Evolutionary conservation across 2,113 vertebrate genomes (phyloP).

Genomic region (Coryphaenoides rupestris): DNA sequence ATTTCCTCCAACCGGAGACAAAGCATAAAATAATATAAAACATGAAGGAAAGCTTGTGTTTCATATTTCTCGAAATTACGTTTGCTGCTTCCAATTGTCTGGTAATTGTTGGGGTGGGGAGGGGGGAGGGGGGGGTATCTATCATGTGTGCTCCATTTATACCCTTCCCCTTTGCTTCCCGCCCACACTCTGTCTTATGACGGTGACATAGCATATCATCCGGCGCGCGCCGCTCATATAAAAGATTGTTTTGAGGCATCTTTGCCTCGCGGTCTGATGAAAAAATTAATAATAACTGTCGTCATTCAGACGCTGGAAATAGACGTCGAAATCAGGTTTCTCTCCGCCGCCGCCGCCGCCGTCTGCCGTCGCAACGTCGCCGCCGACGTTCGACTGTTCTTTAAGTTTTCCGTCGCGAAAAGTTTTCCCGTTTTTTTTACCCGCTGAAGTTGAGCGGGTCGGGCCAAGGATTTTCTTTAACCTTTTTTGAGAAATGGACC

Average conservation of each 20-base stretch:
- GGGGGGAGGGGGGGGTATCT: no score
- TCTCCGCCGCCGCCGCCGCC: no score
- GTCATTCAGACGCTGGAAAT: no score
- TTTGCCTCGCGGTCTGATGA: conserved; percentile 8
- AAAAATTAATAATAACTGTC: neutral
- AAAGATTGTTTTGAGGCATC: conserved; percentile 11
- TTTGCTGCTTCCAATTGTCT: conserved; percentile 26
- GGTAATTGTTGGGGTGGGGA: conserved; percentile 23
- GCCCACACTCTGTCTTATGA: conserved; percentile 30
- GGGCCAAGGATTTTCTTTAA: conserved; percentile 82
- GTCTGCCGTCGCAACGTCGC: neutral
- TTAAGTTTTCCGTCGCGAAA: conserved; percentile 64
- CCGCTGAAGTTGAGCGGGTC: conserved; percentile 59
- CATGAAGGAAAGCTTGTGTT: conserved; percentile 41
- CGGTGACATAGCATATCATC: conserved; percentile 25
- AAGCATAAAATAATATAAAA: conserved; percentile 43
- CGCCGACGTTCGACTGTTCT: conserved; percentile 52
- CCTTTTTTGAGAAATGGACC: conserved; percentile 73
- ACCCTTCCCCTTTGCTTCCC: conserved; percentile 3
- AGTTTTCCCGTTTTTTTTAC: neutral
- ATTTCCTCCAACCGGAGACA: conserved; percentile 33
- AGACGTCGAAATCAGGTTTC: no score
- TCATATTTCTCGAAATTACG: conserved; percentile 40
- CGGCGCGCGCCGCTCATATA: conserved; percentile 15
- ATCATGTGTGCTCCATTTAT: conserved; percentile 13